A percentile compares a stretch with the other conserved stretches of the same genome.
Evolutionary conservation across 2,888 invertebrate species (phyloP).

Genomic region (Mechanitis messenoides): DNA sequence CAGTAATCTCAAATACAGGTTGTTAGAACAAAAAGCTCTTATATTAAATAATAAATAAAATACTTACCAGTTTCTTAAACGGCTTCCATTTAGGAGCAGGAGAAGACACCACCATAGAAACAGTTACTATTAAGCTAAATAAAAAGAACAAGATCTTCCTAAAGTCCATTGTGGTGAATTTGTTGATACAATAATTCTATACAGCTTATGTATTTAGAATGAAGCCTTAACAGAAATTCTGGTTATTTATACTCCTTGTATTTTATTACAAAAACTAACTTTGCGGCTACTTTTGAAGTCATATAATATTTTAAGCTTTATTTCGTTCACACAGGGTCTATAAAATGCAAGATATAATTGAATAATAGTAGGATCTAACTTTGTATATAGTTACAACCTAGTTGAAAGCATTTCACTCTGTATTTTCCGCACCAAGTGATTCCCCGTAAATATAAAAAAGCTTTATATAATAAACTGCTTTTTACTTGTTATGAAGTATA

Average conservation of each 20-base stretch:
- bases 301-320: neutral
- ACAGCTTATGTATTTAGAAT: neutral
- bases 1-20: no score
- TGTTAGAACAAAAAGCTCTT: neutral
- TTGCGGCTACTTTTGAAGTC: no score
- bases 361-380: no score
- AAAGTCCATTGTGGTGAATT: neutral
- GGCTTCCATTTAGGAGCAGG: constrained; percentile 39
- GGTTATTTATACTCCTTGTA: neutral
- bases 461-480: no score
- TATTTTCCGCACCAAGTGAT: neutral
- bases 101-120: constrained; percentile 31
- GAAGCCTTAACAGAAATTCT: neutral
- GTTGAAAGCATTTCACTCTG: constrained; percentile 4
- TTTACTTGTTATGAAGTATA: no score
- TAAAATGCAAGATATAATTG: neutral
- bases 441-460: neutral
- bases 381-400: neutral
- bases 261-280: no score
- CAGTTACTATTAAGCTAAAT: constrained; percentile 32
- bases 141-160: constrained; percentile 33
- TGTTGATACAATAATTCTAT: neutral
- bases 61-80: constrained; percentile 40
- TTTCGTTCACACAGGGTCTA: neutral
- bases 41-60: neutral